Conservation (phyloP, 2,888 invertebrate species). For the Drosophila kokeensis region DNA sequence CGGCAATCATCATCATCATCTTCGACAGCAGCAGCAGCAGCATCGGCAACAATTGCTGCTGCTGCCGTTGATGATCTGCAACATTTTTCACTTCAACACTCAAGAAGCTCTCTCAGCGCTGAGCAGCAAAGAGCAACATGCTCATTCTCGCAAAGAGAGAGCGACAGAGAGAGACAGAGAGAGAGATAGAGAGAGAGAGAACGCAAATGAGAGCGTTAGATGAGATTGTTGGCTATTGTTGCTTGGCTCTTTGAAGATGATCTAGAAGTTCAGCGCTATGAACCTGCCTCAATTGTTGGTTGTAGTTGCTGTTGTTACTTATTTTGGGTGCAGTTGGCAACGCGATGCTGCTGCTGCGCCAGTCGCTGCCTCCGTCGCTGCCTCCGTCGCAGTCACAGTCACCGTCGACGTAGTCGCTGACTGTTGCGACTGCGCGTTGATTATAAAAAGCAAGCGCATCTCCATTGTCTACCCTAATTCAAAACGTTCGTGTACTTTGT, state of each 20-base stretch:
- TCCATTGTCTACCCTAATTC: slow-evolving; percentile 81
- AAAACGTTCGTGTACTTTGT: slow-evolving; percentile 81
- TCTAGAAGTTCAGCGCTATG: slow-evolving; percentile 75
- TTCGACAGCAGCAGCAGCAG: slow-evolving; percentile 16
- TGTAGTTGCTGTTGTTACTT: slow-evolving; percentile 32
- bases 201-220: slow-evolving; percentile 17
- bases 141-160: slow-evolving; percentile 35
- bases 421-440: slow-evolving; percentile 64
- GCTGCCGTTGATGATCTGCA: slow-evolving; percentile 68
- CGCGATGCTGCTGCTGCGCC: slow-evolving; percentile 29
- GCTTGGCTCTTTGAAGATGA: slow-evolving; percentile 65
- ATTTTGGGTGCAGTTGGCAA: slow-evolving; percentile 75
- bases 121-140: slow-evolving; percentile 49
- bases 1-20: slow-evolving; percentile 26
- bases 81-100: slow-evolving; percentile 68
- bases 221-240: slow-evolving; percentile 24
- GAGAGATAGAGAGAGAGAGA: slow-evolving; percentile 17
- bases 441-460: slow-evolving; percentile 82
- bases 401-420: slow-evolving; percentile 19
- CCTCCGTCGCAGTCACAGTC: slow-evolving; percentile 21
- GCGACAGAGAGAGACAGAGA: slow-evolving; percentile 4
- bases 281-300: slow-evolving; percentile 74
- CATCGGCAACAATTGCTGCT: slow-evolving; percentile 27
- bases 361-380: slow-evolving; percentile 22
- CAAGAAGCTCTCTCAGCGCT: slow-evolving; percentile 43